Evolutionary conservation across 2,888 invertebrate species (phyloP), one percentile per base, ranked within the genome.

Genomic region (Dasypogon diadema): DNA sequence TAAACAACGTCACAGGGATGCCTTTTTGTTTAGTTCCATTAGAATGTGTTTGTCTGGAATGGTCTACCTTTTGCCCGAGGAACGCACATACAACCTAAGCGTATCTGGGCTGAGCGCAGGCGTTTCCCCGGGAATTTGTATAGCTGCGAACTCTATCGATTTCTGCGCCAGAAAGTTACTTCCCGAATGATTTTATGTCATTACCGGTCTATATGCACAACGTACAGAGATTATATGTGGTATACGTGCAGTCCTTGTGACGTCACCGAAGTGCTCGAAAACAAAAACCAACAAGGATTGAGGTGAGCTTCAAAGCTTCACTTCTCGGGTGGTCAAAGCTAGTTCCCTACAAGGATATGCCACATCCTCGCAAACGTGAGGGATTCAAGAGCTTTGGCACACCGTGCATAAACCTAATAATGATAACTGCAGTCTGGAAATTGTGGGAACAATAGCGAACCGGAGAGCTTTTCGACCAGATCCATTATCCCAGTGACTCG

Each of bases 101-200:
- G 73, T 56, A 22, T 30, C 54, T 37, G 46, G 37, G 22, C 6
- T 85, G 79, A 77, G 84, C 85, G 85, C 85, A 85, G 82, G 85
- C 85, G 85, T 83, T 84, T 85, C 80, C 85, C 85, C 85, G 85
- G 85, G 85, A 84, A 84, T 85, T 84, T 82, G 56, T 73, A 34
- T 73, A 73, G 73, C 73, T 73, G 56, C 42, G 42, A 56, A 73
- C 73, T 42, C 42, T 56, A 73, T 73, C 56, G 73, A 73, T 73
- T 73, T 73, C 56, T 73, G 55, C 56, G 73, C 73, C 73, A 56
- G 42, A 56, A 55, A 22, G 73, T 73, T 73, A 73, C 42, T 56
- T 73, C 73, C 56, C 56, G 54, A 73, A 42, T 73, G 56, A 73
- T 55, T 73, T 73, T 56, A 73, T 73, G 73, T 73, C 56, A 73